Evolutionary conservation across 2,113 vertebrate genomes (phyloP), one percentile per base, ranked within the genome.

Genomic region (Thamnophis sirtalis): DNA sequence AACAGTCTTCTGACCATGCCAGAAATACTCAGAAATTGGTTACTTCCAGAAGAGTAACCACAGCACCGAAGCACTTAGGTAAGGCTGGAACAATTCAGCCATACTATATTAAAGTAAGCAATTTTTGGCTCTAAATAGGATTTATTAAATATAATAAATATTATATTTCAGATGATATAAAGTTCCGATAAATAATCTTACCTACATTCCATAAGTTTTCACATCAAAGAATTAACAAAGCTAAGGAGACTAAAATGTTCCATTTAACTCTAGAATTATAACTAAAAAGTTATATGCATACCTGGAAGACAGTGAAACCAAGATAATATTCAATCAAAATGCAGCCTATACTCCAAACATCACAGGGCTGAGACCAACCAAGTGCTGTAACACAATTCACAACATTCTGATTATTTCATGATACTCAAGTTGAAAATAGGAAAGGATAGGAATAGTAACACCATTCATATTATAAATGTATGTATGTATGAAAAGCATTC

Each of bases 321-420:
- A 99, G 98, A 94, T 99, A 99, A 95, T 99, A 99, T 92, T 99
- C 99, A 24, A 99, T 98, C 33, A 99, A 97, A 95, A 99, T 99
- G 90, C 99, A 99, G 88, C 98, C 99, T 90, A 99, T 97, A 91
- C 99, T 99, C 99, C 99, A 99, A 91, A 99, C 98, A 85, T 99
- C 99, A 96, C 99, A 99, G 0, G 99, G 98, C 91, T 99, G 98
- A 3, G 98, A 98, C 99, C 99, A 99, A 93, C 99, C 99, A 92
- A 99, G 96, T 68, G 99, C 99, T 99, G 96, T 91, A 96, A 94
- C 95, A 95, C 90, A 86, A 94, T 80, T 94, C 90, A 96, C 68
- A 95, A 0, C 95, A 8, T 13, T 2, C 92, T 24, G 88, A 89
- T 94, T 95, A 43, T 7, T 1, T 2, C 92, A 93, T 22, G 94